Percentiles rank a stretch among this genome's conserved stretches.
phyloP scores from a whole-genome alignment of 2,888 invertebrate species.

The Polietes domitor region DNA sequence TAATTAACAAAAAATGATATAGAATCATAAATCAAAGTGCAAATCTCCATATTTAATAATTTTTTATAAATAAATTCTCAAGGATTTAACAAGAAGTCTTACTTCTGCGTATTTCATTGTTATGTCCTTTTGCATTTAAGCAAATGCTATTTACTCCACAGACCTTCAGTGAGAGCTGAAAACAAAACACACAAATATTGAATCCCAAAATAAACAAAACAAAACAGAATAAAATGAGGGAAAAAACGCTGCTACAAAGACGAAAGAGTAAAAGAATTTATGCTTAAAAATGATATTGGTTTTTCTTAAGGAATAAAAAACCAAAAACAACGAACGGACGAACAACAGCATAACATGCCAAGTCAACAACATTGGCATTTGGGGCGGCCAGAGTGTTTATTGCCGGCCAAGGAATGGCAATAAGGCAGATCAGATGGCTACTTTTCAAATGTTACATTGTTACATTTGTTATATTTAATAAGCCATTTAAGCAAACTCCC shows the following conservation, averaged over 20 bases:
- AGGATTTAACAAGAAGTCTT: too few relatives aligned
- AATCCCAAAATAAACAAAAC: conserved; percentile 59
- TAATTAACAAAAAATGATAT: too few relatives aligned
- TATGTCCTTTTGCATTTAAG: conserved; percentile 6
- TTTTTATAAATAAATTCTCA: too few relatives aligned
- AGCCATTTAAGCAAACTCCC: too few relatives aligned
- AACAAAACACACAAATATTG: conserved; percentile 51
- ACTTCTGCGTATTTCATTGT: not conserved
- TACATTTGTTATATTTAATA: too few relatives aligned
- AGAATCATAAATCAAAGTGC: too few relatives aligned
- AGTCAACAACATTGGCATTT: conserved; percentile 31
- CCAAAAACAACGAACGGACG: conserved; percentile 1
- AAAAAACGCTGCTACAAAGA: conserved; percentile 36
- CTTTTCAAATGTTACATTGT: too few relatives aligned
- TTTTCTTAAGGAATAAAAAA: conserved; percentile 23
- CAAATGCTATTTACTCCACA: not conserved
- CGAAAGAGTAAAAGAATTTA: conserved; percentile 45
- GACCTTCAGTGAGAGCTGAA: conserved; percentile 46
- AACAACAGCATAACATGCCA: conserved; percentile 20
- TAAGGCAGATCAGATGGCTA: too few relatives aligned
- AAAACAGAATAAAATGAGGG: conserved; percentile 30
- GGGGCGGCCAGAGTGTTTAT: conserved; percentile 32
- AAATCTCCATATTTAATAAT: too few relatives aligned
- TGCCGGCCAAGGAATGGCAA: too few relatives aligned
- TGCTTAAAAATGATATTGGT: conserved; percentile 43